A percentile compares a stretch with the other conserved stretches of the same genome.
These are phyloP conservation scores for Gnatocerus cornutus DNA, from an alignment of 2,888 invertebrate species.

Conservation along the genomic window DNA sequence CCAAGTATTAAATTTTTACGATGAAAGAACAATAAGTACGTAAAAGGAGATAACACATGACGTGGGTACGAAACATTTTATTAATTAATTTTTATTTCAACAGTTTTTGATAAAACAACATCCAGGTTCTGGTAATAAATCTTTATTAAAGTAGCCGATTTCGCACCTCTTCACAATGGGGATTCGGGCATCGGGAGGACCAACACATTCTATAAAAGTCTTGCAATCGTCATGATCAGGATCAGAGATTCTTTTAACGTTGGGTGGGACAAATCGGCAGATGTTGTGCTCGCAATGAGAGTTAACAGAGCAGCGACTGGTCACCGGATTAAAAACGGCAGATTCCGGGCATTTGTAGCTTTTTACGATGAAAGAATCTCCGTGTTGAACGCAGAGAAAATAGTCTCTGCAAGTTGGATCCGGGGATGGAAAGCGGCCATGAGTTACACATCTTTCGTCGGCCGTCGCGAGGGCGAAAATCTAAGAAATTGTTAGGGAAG, in stretches of 20 bases:
- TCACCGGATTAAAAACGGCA: constrained; percentile 15
- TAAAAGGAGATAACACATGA: not conserved
- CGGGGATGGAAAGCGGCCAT: not conserved
- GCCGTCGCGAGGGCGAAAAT: not conserved
- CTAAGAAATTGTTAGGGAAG: not conserved
- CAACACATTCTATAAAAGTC: constrained; percentile 17
- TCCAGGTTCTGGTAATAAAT: constrained; percentile 15
- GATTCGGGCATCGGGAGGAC: not conserved
- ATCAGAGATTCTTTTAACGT: not conserved
- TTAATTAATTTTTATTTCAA: not conserved
- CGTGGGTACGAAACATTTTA: no score
- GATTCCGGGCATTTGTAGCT: constrained; percentile 12
- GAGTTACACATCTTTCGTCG: not conserved
- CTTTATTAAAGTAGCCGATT: constrained; percentile 18
- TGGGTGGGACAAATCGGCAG: constrained; percentile 7
- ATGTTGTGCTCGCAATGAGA: constrained; percentile 5
- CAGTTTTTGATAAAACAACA: constrained; percentile 11
- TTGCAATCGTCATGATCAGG: constrained; percentile 4
- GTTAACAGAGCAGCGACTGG: constrained; percentile 1
- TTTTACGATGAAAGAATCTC: not conserved
- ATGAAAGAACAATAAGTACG: not conserved
- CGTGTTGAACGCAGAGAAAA: not conserved
- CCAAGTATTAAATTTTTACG: no score
- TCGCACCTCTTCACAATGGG: constrained; percentile 6
- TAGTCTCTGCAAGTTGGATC: constrained; percentile 16